Percentiles rank a stretch among this genome's conserved stretches.
These are phyloP conservation scores for Amorpha juglandis DNA, from an alignment of 2,888 invertebrate genomes.

Conservation along the genomic window DNA sequence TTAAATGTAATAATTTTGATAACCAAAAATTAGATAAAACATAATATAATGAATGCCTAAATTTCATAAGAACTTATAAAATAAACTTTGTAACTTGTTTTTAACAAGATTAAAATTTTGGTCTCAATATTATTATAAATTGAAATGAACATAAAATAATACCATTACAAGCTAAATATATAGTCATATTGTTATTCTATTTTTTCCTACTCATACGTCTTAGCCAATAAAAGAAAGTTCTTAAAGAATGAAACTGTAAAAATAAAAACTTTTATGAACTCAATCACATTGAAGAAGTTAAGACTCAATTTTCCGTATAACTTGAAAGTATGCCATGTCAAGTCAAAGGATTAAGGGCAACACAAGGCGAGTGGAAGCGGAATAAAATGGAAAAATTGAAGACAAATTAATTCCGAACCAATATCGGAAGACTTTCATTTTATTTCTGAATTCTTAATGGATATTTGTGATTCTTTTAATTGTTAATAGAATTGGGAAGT, in stretches of 20 bases:
- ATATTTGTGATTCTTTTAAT: neutral
- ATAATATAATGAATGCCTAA: too few species aligned
- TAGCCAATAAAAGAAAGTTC: neutral
- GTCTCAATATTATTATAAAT: too few species aligned
- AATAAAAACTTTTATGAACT: too few species aligned
- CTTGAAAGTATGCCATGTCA: slow-evolving; percentile 11
- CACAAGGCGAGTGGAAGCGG: slow-evolving; percentile 21
- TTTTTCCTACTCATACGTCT: too few species aligned
- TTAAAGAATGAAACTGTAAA: neutral
- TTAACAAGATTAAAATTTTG: too few species aligned
- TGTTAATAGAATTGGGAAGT: neutral
- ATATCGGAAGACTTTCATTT: neutral
- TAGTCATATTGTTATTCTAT: neutral
- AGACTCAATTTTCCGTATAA: neutral
- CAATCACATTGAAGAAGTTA: slow-evolving; percentile 7
- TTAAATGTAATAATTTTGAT: too few species aligned
- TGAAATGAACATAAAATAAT: too few species aligned
- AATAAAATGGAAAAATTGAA: neutral
- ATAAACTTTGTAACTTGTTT: too few species aligned
- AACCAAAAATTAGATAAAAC: too few species aligned
- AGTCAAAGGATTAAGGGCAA: slow-evolving; percentile 30
- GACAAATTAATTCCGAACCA: neutral
- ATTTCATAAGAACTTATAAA: too few species aligned
- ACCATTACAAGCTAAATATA: too few species aligned
- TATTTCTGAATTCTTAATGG: neutral